Percentiles rank a stretch among this genome's conserved stretches.
Evolutionary conservation across 2,113 vertebrate genomes (phyloP).

Genomic region (Serilophus lunatus): DNA sequence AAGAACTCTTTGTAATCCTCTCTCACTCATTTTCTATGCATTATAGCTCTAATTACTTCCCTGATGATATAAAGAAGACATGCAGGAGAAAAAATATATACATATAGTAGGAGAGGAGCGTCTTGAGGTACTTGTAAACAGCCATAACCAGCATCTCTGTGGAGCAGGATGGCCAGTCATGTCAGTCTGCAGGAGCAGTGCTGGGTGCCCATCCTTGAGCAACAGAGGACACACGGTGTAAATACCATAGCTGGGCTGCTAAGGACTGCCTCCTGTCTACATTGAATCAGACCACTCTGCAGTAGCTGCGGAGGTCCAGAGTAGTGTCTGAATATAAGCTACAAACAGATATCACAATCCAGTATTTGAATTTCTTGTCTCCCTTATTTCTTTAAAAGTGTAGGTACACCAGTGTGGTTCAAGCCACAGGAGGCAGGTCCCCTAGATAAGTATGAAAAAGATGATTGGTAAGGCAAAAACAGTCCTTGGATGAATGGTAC

Average conservation of each 20-base stretch:
- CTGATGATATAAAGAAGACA: not conserved
- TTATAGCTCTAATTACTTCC: constrained; percentile 36
- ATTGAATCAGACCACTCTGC: not conserved
- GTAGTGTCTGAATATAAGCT: not conserved
- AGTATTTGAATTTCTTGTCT: not conserved
- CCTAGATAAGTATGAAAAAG: not conserved
- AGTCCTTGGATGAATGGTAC: not conserved
- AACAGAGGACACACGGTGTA: rapidly evolving
- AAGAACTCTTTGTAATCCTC: constrained; percentile 24
- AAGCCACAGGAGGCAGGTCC: not conserved
- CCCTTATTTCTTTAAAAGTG: not conserved
- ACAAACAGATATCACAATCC: not conserved
- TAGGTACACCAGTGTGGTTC: not conserved
- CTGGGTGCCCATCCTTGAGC: too few relatives aligned
- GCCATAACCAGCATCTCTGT: not conserved
- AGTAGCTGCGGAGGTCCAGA: not conserved
- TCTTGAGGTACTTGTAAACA: not conserved
- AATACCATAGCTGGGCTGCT: not conserved
- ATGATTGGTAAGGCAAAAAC: not conserved
- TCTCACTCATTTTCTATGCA: constrained; percentile 7
- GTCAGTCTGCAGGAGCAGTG: not conserved
- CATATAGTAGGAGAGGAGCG: not conserved
- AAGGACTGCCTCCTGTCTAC: not conserved
- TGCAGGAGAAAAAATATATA: not conserved
- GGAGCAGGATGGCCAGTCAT: not conserved